phyloP scores from a whole-genome alignment of 2,113 vertebrate species.

The Cromileptes altivelis region DNA sequence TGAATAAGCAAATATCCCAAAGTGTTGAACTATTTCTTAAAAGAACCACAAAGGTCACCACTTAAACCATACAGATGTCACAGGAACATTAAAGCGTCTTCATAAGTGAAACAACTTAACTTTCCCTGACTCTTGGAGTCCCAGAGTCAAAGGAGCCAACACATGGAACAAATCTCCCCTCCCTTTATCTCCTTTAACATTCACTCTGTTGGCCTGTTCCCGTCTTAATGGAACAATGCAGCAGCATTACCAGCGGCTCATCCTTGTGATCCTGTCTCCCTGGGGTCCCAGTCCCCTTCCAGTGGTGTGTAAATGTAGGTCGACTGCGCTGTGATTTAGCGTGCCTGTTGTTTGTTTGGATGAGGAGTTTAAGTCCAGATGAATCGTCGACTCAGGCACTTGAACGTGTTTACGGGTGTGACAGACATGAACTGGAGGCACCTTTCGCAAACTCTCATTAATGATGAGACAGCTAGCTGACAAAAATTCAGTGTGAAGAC shows the following conservation, averaged over 20 bases:
- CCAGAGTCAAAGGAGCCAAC: slow-evolving; percentile 41
- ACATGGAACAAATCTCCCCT: slow-evolving; percentile 65
- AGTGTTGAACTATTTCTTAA: not conserved
- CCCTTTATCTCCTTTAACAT: slow-evolving; percentile 75
- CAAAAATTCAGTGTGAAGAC: not conserved
- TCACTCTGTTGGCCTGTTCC: slow-evolving; percentile 67
- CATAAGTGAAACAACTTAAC: slow-evolving; percentile 35
- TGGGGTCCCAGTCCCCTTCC: slow-evolving; percentile 64
- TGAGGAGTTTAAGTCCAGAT: slow-evolving; percentile 46
- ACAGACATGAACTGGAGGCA: slow-evolving; percentile 27
- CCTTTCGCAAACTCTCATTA: slow-evolving; percentile 11
- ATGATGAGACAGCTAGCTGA: slow-evolving; percentile 9
- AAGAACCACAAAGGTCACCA: slow-evolving; percentile 2
- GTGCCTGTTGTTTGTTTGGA: slow-evolving; percentile 60
- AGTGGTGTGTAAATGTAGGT: slow-evolving; percentile 77
- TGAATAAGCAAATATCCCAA: too few species aligned
- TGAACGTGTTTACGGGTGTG: slow-evolving; percentile 34
- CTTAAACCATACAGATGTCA: slow-evolving; percentile 16
- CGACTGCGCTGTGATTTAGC: slow-evolving; percentile 62
- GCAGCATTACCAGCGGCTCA: slow-evolving; percentile 80
- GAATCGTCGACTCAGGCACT: slow-evolving; percentile 19
- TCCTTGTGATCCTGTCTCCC: slow-evolving; percentile 79
- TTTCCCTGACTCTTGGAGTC: slow-evolving; percentile 49
- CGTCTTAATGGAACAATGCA: slow-evolving; percentile 77
- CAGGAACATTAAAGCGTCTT: slow-evolving; percentile 1